Base-by-base conservation (phyloP, 2,797 vertebrate species). In the Scleropages formosus region DNA sequence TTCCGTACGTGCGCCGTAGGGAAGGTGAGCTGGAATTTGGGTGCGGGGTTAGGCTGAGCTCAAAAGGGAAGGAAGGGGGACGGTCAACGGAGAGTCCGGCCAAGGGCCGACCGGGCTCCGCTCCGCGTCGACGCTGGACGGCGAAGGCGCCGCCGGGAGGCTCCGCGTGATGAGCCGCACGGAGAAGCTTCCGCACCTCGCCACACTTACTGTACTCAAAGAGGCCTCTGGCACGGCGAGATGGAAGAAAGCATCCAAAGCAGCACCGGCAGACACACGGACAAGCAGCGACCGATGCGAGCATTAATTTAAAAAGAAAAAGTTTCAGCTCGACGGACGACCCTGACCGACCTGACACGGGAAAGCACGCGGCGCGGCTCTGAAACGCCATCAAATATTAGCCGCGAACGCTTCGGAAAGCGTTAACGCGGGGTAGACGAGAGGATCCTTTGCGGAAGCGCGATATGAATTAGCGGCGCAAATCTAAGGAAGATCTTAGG, bases 201-300 rank as follows among this genome's bases (percentile, higher is more conserved):
- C 62, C 26, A 13, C 7, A 61, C 22, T 74, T 74, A 72, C 72
- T 27, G 62, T 22, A 39, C 73, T 66, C 49, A 74, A 56, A 66
- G 73, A 56, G 18, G 60, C 47, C 39, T 53, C 44, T 77, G 75
- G 60, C 70, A 63, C 20, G 9, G 47, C 20, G 53, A 75, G 69
- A 72, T n/a, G n/a, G n/a, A n/a, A n/a, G n/a, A 72, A 77, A 59
- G 58, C 61, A 59, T 64, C 53, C 15, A 61, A 60, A 73, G 65
- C 44, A 67, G 44, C 58, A 59, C 58, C 24, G 49, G 73, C 12
- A 71, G 63, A 49, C 31, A 44, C 49, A 67, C 39, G 6, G 70
- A 46, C 49, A 49, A 47, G 61, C 39, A 31, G 31, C 13, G 20
- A 66, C 51, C 75, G 47, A 51, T 16, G 18, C n/a, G 22, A 64